These are phyloP conservation scores for Trinectes maculatus DNA, from an alignment of 2,113 vertebrate genomes.

Conservation along the genomic window DNA sequence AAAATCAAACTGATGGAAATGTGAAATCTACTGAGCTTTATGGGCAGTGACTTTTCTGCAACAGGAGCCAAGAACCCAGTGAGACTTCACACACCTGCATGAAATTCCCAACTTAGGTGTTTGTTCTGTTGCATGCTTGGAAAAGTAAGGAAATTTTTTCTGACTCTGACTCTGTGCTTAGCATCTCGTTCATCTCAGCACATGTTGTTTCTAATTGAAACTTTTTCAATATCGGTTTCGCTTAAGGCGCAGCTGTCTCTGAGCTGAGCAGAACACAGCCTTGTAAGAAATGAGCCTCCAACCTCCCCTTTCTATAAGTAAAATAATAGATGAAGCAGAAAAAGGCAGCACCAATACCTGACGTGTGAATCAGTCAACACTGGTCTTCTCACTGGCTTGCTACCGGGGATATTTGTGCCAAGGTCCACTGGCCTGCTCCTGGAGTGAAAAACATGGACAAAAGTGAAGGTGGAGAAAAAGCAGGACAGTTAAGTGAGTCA, in stretches of 20 bases:
- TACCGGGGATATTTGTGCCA: background rate
- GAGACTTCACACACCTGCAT: slow-evolving; percentile 31
- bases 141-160: background rate
- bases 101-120: slow-evolving; percentile 60
- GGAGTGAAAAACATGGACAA: slow-evolving; percentile 9
- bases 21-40: background rate
- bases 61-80: background rate
- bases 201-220: background rate
- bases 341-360: background rate
- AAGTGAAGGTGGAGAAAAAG: slow-evolving; percentile 8
- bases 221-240: background rate
- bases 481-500: background rate
- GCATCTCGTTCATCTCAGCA: background rate
- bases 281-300: background rate
- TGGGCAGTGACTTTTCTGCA: background rate
- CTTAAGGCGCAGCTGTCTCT: background rate
- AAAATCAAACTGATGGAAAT: too few species aligned
- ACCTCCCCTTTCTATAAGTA: background rate
- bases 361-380: background rate
- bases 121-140: slow-evolving; percentile 19
- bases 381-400: background rate
- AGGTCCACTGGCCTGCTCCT: background rate
- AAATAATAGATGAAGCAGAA: background rate
- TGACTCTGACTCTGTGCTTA: background rate
- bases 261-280: background rate